A percentile compares a stretch with the other conserved stretches of the same genome.
phyloP scores from a whole-genome alignment of 2,113 vertebrate species.

The Amblyornis subalaris region DNA sequence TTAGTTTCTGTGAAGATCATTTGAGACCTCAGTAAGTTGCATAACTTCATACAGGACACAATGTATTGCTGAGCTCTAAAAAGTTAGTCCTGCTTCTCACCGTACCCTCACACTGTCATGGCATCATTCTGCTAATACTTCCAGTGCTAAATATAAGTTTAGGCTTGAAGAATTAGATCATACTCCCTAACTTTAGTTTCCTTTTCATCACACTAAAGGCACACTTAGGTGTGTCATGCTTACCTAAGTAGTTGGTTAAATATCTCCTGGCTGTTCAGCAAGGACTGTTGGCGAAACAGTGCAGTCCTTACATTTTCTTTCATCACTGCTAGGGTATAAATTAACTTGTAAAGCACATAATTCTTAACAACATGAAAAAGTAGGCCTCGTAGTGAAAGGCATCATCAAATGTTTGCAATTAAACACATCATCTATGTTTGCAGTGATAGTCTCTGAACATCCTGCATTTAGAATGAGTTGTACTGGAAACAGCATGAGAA shows the following conservation, averaged over 20 bases:
- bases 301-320: background rate
- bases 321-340: background rate
- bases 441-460: background rate
- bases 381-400: background rate
- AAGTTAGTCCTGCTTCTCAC: background rate
- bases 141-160: constrained; percentile 7
- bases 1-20: background rate
- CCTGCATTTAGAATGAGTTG: background rate
- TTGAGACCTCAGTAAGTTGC: background rate
- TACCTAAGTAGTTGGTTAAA: background rate
- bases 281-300: background rate
- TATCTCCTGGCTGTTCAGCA: background rate
- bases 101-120: background rate
- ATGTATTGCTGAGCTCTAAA: background rate
- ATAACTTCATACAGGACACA: background rate
- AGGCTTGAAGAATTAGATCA: background rate
- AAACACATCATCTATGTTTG: background rate
- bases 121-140: constrained; percentile 6
- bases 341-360: background rate
- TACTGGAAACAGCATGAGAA: constrained; percentile 18
- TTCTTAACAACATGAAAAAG: background rate
- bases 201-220: background rate
- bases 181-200: constrained; percentile 15
- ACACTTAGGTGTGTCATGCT: constrained; percentile 21
- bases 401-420: background rate